Evolutionary conservation across 2,113 vertebrate genomes (phyloP).

Genomic region (Salvelinus namaycush): DNA sequence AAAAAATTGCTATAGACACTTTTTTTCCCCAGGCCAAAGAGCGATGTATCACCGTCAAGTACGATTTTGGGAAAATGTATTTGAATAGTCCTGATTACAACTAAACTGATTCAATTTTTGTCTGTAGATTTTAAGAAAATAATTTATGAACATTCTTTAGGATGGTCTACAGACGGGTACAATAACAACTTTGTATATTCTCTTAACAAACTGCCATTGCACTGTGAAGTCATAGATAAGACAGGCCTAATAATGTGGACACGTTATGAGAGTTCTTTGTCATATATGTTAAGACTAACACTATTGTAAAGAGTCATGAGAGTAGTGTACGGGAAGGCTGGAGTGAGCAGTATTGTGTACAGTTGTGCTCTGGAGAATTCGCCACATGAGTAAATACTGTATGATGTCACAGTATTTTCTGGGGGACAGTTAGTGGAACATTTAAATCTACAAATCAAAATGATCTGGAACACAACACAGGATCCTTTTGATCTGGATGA

Average conservation of each 20-base stretch:
- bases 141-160: not conserved
- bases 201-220: slow-evolving; percentile 66
- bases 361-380: not conserved
- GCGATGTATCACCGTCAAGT: slow-evolving; percentile 5
- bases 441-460: too few relatives aligned
- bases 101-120: not conserved
- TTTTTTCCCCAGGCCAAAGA: slow-evolving; percentile 52
- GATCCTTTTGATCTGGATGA: too few relatives aligned
- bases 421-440: not conserved
- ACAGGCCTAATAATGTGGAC: slow-evolving; percentile 7
- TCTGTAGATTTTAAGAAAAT: not conserved
- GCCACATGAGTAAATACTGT: not conserved
- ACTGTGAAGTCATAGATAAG: slow-evolving; percentile 61
- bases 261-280: not conserved
- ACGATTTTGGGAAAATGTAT: not conserved
- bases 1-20: not conserved
- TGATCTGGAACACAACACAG: too few relatives aligned
- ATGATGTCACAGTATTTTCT: not conserved
- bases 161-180: slow-evolving; percentile 23
- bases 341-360: not conserved
- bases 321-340: not conserved
- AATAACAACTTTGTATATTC: slow-evolving; percentile 39
- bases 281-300: not conserved
- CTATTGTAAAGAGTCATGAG: not conserved
- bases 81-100: slow-evolving; percentile 31